phyloP scores from a whole-genome alignment of 2,113 vertebrate species.

The Crocuta crocuta region DNA sequence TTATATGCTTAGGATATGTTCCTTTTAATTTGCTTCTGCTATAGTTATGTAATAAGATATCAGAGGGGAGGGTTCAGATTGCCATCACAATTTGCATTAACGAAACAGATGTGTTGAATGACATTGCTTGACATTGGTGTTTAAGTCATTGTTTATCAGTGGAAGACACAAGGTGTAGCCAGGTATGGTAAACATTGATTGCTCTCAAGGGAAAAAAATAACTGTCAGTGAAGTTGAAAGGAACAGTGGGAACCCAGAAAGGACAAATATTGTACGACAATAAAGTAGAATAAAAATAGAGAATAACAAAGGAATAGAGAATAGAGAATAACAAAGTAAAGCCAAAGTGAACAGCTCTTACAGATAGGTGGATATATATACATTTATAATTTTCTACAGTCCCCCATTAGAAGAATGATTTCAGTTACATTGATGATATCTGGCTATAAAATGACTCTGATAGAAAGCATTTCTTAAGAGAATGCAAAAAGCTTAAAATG shows the following conservation, averaged over 20 bases:
- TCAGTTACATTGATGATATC: not conserved
- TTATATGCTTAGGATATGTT: not conserved
- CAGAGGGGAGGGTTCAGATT: not conserved
- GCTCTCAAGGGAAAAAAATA: slow-evolving; percentile 54
- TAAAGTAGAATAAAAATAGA: not conserved
- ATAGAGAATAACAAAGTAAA: not conserved
- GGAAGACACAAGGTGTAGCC: slow-evolving; percentile 48
- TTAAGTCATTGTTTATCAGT: slow-evolving; percentile 59
- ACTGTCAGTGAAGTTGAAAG: slow-evolving; percentile 57
- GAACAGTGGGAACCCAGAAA: slow-evolving; percentile 29
- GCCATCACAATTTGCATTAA: slow-evolving; percentile 46
- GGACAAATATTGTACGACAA: slow-evolving; percentile 14
- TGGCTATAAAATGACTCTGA: not conserved
- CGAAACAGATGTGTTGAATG: slow-evolving; percentile 65
- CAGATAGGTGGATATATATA: not conserved
- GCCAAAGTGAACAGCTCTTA: slow-evolving; percentile 14
- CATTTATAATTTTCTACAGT: not conserved
- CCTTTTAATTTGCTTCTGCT: not conserved
- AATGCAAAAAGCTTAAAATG: slow-evolving; percentile 1
- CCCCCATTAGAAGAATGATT: not conserved
- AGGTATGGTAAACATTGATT: slow-evolving; percentile 62
- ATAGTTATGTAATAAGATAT: not conserved
- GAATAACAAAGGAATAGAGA: not conserved
- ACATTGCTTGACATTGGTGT: slow-evolving; percentile 69
- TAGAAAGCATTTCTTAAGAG: slow-evolving; percentile 45